Evolutionary conservation across 2,797 vertebrate genomes (phyloP).

Genomic region (Myotis vivesi): DNA sequence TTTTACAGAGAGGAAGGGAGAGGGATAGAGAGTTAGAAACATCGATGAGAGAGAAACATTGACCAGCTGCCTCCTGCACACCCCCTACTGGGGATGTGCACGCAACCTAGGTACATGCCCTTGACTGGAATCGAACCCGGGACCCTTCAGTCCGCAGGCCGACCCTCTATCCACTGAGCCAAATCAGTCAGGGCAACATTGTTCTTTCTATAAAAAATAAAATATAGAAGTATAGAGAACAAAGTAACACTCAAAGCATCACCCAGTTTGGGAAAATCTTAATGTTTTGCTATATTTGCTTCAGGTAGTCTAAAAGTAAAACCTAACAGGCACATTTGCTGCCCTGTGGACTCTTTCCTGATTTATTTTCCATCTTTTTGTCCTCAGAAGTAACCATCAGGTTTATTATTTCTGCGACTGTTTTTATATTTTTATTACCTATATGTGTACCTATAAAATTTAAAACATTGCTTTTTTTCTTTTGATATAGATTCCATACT

Average conservation of each 20-base stretch:
- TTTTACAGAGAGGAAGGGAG: too few relatives aligned
- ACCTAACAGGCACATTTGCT: neutral
- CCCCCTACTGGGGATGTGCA: too few relatives aligned
- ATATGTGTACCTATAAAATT: neutral
- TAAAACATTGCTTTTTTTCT: neutral
- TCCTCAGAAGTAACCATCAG: conserved; percentile 1
- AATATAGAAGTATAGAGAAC: conserved; percentile 5
- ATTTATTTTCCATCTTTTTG: conserved; percentile 16
- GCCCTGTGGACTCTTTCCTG: neutral
- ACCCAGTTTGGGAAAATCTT: neutral
- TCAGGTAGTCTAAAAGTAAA: neutral
- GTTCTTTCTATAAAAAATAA: conserved; percentile 17
- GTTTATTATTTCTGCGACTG: neutral
- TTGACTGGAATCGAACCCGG: too few relatives aligned
- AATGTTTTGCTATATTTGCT: conserved; percentile 20
- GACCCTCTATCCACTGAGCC: too few relatives aligned
- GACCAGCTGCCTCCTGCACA: too few relatives aligned
- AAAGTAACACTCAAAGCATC: neutral
- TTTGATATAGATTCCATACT: neutral
- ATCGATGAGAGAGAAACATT: too few relatives aligned
- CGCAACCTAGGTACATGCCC: too few relatives aligned
- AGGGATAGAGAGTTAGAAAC: too few relatives aligned
- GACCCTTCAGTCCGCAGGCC: too few relatives aligned
- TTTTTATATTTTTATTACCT: neutral
- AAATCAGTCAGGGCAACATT: neutral